phyloP scores from a whole-genome alignment of 2,888 invertebrate genomes.

The Hartigia nigra region DNA sequence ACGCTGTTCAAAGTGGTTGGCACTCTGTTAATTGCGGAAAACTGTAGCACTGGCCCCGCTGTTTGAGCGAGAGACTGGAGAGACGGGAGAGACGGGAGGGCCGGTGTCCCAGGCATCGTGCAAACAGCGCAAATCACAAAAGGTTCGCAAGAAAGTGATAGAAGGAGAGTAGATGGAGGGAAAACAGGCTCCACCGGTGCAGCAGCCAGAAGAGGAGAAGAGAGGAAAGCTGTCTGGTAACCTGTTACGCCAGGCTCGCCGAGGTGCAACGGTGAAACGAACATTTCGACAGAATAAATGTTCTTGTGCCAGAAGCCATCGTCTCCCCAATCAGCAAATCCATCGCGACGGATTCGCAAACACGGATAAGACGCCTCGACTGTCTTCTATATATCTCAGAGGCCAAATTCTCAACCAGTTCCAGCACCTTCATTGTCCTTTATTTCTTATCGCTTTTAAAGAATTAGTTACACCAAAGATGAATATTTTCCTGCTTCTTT shows the following conservation, averaged over 20 bases:
- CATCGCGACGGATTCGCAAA: not conserved
- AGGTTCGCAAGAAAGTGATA: not conserved
- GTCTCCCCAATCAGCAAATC: not conserved
- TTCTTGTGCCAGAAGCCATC: not conserved
- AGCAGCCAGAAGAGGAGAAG: not conserved
- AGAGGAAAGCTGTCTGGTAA: not conserved
- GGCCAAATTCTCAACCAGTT: not conserved
- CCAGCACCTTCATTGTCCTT: not conserved
- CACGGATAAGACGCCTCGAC: not conserved
- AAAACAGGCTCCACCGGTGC: not conserved
- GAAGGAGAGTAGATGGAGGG: not conserved
- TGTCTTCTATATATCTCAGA: not conserved
- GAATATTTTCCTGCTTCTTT: not conserved
- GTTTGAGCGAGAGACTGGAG: not conserved
- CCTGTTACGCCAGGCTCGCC: not conserved
- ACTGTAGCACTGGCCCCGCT: not conserved
- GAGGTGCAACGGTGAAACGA: slow-evolving; percentile 4
- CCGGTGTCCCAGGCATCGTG: not conserved
- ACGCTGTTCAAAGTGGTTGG: not conserved
- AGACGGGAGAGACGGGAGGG: not conserved
- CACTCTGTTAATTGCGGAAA: slow-evolving; percentile 4
- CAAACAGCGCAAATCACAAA: not conserved
- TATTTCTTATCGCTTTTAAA: not conserved
- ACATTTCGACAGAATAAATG: not conserved
- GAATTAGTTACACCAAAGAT: not conserved